phyloP scores from a whole-genome alignment of 2,113 vertebrate genomes.

The Spizaetus ornatus region DNA sequence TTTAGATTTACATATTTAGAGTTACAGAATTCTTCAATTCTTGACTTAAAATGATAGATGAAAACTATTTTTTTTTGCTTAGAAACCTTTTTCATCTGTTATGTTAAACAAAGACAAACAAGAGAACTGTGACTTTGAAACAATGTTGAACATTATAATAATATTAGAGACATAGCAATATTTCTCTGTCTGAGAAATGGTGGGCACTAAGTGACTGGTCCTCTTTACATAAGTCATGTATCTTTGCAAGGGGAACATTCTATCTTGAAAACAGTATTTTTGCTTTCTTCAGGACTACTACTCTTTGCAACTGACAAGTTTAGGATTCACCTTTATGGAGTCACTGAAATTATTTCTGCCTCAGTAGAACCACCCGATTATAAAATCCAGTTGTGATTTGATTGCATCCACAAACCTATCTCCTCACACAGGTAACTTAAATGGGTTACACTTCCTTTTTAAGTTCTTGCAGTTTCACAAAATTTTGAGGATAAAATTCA shows the following conservation, averaged over 20 bases:
- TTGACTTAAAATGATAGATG: neutral
- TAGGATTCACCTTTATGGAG: neutral
- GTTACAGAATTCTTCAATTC: neutral
- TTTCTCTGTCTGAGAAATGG: neutral
- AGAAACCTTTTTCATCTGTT: neutral
- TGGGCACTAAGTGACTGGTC: neutral
- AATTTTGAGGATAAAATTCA: conserved; percentile 10
- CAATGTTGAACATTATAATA: neutral
- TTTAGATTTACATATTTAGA: neutral
- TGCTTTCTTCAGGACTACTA: neutral
- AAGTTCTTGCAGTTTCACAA: neutral
- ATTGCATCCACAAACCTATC: neutral
- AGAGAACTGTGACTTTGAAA: neutral
- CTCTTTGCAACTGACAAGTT: neutral
- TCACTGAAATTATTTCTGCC: neutral
- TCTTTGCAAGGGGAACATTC: neutral
- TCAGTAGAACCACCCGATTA: neutral
- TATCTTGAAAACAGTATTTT: neutral
- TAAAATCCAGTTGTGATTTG: neutral
- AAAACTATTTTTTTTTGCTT: neutral
- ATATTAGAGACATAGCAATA: neutral
- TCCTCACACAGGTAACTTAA: neutral
- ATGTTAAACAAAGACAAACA: neutral
- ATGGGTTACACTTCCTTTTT: neutral
- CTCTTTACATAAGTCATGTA: neutral